phyloP scores from a whole-genome alignment of 2,797 vertebrate species.

The Sphenodon punctatus region DNA sequence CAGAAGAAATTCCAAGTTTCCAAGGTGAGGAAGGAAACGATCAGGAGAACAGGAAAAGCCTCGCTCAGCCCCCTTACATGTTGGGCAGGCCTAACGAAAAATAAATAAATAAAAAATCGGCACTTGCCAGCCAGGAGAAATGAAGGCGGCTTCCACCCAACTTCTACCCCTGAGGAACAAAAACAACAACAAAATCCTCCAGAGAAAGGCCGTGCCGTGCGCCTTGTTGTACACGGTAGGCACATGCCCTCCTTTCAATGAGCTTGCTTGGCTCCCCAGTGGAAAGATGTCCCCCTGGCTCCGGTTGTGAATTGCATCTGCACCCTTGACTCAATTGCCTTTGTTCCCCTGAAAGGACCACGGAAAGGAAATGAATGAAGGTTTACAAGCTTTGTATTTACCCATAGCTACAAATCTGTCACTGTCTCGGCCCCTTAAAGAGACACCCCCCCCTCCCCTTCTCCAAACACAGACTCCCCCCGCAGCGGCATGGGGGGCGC shows the following conservation, averaged over 20 bases:
- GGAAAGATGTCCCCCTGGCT: background rate
- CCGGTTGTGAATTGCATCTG: background rate
- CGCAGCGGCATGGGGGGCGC: background rate
- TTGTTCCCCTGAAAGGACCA: constrained; percentile 65
- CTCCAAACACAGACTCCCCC: background rate
- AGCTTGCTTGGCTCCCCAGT: background rate
- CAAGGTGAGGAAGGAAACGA: constrained; percentile 74
- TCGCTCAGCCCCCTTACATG: constrained; percentile 53
- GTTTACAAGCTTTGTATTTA: constrained; percentile 69
- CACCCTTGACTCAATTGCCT: constrained; percentile 18
- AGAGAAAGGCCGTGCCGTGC: background rate
- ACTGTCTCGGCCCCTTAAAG: constrained; percentile 40
- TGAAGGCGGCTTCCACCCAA: background rate
- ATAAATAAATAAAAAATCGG: too few species aligned
- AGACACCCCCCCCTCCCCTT: constrained; percentile 22
- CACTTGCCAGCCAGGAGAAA: background rate
- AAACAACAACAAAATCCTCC: too few species aligned
- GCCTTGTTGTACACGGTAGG: background rate
- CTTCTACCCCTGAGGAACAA: background rate
- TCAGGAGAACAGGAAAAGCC: constrained; percentile 65
- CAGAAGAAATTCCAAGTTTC: constrained; percentile 65
- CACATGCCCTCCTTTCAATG: background rate
- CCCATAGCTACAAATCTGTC: constrained; percentile 66
- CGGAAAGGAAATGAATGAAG: constrained; percentile 62
- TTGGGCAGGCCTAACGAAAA: constrained; percentile 33